A percentile compares a stretch with the other conserved stretches of the same genome.
Conservation (phyloP, 2,113 vertebrate species). For the Petaurus breviceps region DNA sequence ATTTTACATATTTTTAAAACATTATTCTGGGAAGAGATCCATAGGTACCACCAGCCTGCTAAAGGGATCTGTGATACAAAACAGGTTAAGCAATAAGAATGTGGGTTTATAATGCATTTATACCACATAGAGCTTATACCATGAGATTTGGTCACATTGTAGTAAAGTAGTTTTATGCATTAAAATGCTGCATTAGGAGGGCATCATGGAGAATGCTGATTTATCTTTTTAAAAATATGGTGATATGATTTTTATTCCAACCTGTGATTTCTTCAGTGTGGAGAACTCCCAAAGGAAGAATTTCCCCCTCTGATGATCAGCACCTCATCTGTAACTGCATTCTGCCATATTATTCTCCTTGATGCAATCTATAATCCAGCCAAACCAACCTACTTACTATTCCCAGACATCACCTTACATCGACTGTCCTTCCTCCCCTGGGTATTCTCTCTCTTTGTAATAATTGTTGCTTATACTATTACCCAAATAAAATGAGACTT, state of each 20-base stretch:
- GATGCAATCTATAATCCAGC: background rate
- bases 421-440: background rate
- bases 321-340: background rate
- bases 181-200: background rate
- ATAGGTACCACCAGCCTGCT: background rate
- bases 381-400: background rate
- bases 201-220: background rate
- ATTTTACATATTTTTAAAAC: background rate
- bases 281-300: background rate
- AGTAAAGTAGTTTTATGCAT: background rate
- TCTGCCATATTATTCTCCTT: background rate
- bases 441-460: background rate
- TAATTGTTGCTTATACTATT: background rate
- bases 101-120: background rate
- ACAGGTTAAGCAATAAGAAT: background rate
- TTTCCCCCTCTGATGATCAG: background rate
- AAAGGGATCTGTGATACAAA: background rate
- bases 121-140: background rate
- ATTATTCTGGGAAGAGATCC: background rate
- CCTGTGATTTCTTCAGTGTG: background rate
- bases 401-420: background rate
- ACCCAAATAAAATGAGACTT: background rate
- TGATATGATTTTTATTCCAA: background rate
- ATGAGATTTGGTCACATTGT: background rate
- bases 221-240: background rate